These are phyloP conservation scores for Tylochromis polylepis DNA, from an alignment of 2,113 vertebrate species.

Conservation along the genomic window DNA sequence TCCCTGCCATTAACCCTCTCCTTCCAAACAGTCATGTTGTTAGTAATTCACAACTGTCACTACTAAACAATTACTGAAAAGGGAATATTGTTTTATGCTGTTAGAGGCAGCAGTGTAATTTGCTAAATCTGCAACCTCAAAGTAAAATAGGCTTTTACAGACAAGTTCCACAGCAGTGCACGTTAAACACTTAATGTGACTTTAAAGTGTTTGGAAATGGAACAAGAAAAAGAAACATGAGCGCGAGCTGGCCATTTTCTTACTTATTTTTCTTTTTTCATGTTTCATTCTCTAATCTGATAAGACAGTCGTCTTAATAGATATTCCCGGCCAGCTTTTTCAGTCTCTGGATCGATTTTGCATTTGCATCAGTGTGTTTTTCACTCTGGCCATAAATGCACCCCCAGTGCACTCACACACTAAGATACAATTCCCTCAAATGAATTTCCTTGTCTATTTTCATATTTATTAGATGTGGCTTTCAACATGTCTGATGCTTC, in stretches of 20 bases:
- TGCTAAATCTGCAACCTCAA: not conserved
- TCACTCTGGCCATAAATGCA: not conserved
- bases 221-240: not conserved
- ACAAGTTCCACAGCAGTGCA: not conserved
- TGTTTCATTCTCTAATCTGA: not conserved
- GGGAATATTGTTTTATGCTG: not conserved
- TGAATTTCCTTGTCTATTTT: conserved; percentile 4
- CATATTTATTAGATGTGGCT: not conserved
- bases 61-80: not conserved
- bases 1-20: not conserved
- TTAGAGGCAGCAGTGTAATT: not conserved
- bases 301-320: not conserved
- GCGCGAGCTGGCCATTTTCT: not conserved
- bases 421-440: not conserved
- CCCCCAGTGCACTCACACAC: not conserved
- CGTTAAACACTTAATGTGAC: not conserved
- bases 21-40: not conserved
- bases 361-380: conserved; percentile 9
- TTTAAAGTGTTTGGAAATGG: not conserved
- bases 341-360: conserved; percentile 28
- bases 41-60: not conserved
- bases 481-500: not conserved
- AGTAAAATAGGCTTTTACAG: not conserved
- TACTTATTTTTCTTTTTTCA: not conserved
- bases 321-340: not conserved